A percentile compares a stretch with the other conserved stretches of the same genome.
Conservation (phyloP, 2,888 invertebrate species). For the Coleophora deauratella region DNA sequence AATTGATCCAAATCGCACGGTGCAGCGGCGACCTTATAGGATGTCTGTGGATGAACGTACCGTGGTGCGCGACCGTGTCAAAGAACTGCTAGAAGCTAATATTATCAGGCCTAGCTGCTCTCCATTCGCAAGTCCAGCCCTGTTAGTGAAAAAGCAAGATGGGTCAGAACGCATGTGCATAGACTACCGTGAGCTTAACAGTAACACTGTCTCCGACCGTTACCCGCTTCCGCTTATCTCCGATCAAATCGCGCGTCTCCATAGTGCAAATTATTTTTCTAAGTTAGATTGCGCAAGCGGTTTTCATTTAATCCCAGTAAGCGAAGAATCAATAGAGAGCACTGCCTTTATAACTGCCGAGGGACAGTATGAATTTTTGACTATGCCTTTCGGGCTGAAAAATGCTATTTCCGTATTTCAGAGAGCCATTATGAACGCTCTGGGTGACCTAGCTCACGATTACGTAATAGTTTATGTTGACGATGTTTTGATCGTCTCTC, state of each 20-base stretch:
- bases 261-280: conserved; percentile 2
- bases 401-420: conserved; percentile 14
- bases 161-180: no score
- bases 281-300: conserved; percentile 7
- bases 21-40: no score
- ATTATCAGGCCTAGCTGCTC: no score
- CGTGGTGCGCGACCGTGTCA: no score
- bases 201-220: conserved; percentile 10
- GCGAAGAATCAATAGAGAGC: conserved; percentile 4
- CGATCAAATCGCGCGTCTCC: conserved; percentile 8
- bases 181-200: no score
- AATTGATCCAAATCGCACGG: no score
- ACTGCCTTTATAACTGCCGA: conserved; percentile 9
- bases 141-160: no score
- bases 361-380: conserved; percentile 10
- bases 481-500: conserved; percentile 11
- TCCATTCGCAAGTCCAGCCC: no score
- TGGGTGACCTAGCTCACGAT: conserved; percentile 10
- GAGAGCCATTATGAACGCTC: conserved; percentile 16
- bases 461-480: conserved; percentile 16
- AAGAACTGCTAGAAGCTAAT: no score
- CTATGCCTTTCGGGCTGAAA: conserved; percentile 12
- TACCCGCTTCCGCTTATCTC: conserved; percentile 13
- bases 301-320: conserved; percentile 5
- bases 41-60: no score